Base-by-base conservation (phyloP, 2,888 invertebrate genomes). In the Empis livida region DNA sequence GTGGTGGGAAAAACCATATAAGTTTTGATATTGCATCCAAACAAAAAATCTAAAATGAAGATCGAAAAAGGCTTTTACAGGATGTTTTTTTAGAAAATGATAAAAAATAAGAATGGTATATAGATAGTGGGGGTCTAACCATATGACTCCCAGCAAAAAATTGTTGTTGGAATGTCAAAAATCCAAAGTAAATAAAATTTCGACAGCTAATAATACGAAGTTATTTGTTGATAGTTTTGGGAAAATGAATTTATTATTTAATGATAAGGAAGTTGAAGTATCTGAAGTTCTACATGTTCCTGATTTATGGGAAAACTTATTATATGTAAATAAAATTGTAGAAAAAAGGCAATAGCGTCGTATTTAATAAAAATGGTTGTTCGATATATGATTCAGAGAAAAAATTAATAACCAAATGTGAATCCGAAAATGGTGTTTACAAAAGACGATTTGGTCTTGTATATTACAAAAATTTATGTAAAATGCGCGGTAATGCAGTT, bases 1-100 rank as follows among this genome's bases (percentile, higher is more conserved):
- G 48, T 42, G 48, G 48, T 1, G 45, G 45, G 6, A 49, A 20
- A 41, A 45, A 45, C n/a, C 49, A 45, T 27, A 49, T 38, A 10
- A 49, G 49, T 41, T 37, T 41, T 17, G 45, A 48, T 42, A 45
- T 41, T 45, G 5, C 32, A 13, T 13, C 32, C 10, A 32, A 32
- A 32, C 32, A 32, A 13, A 32, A 32, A 32, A 13, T 8, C 4
- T 5, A 32, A 32, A 32, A 32, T 3, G 13, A 32, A 32, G 32
- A 32, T 32, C 4, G 32, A 32, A 31, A 45, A 48, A 41, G 41
- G 46, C 46, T 5, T 46, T 46, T 42, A 43, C 23, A 37, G 23
- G 42, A 13, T 42, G 17, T 27, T 20, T 6, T n/a, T 27, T 32
- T 11, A 32, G 32, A 32, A 35, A 35, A 20, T 4, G 32, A 10